Base-by-base conservation (phyloP, 2,888 invertebrate genomes). In the Drosophila planitibia region DNA sequence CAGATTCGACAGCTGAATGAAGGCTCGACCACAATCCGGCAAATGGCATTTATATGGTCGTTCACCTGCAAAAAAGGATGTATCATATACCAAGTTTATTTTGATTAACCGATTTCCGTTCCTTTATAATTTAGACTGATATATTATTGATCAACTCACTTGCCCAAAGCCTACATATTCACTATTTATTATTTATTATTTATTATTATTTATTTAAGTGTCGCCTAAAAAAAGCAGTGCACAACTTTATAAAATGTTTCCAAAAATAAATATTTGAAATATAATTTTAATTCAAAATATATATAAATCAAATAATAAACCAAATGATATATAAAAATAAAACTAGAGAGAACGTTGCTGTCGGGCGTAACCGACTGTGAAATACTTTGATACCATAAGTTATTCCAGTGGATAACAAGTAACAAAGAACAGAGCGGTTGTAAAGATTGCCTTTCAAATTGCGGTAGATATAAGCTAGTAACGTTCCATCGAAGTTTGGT, bases 41-140 rank as follows among this genome's bases (percentile, higher is more conserved):
- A 98, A 95, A 94, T 98, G 98, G 94, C 99, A 99, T 94, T 98
- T 98, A 95, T 99, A 99, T 57, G 99, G 99, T 85, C 98, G 96
- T 94, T 99, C 99, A 91, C 99, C 99, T 93, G 91, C 78, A 90
- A 91, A 74, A 37, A 16, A 7, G 4, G 2, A 16, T 35, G 16
- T 49, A 47, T 22, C 7, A 47, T 4, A 41, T 1, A 22, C 14
- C 14, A 22, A 22, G 14, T n/a, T 41, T 41, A 41, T n/a, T 41
- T 41, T 5, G 1, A n/a, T 41, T n/a, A 41, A 41, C 12, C n/a
- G 10, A 41, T 19, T 39, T 19, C 39, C 39, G 39, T 19, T 39
- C 3, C 1, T 4, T 19, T 39, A 9, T 9, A 39, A 39, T 39
- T 39, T 39, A 9, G 9, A 9, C 9, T 39, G 9, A 39, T 7